Conservation (phyloP, 2,888 invertebrate genomes). For the Hyalella azteca region DNA sequence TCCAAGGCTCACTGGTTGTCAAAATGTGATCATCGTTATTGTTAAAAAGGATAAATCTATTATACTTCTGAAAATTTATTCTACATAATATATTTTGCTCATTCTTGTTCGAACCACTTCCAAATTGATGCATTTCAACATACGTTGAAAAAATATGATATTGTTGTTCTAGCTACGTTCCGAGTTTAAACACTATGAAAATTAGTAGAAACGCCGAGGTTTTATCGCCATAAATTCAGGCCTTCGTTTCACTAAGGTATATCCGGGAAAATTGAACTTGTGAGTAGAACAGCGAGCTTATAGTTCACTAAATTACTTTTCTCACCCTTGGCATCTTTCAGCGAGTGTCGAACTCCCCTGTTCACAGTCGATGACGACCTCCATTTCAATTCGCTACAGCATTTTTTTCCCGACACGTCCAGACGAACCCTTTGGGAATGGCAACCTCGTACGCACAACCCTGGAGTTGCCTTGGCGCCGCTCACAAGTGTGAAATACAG, state of each 20-base stretch:
- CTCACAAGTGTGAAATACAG: neutral
- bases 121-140: too few species aligned
- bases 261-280: constrained; percentile 27
- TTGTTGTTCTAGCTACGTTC: too few species aligned
- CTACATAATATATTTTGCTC: too few species aligned
- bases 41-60: too few species aligned
- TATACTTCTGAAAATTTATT: too few species aligned
- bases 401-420: neutral
- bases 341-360: constrained; percentile 52
- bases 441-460: neutral
- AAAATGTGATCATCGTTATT: too few species aligned
- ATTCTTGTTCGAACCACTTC: too few species aligned
- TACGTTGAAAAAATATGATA: too few species aligned
- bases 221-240: neutral
- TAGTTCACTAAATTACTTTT: constrained; percentile 32
- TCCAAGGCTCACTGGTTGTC: too few species aligned
- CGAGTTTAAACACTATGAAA: too few species aligned
- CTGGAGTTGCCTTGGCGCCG: neutral
- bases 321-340: constrained; percentile 23
- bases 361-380: constrained; percentile 41
- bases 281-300: constrained; percentile 11
- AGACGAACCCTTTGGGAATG: neutral
- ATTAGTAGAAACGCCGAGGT: too few species aligned
- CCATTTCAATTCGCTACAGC: constrained; percentile 35
- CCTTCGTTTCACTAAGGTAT: neutral